Evolutionary conservation across 2,888 invertebrate genomes (phyloP), one percentile per base, ranked within the genome.

Genomic region (Epinotia ramella): DNA sequence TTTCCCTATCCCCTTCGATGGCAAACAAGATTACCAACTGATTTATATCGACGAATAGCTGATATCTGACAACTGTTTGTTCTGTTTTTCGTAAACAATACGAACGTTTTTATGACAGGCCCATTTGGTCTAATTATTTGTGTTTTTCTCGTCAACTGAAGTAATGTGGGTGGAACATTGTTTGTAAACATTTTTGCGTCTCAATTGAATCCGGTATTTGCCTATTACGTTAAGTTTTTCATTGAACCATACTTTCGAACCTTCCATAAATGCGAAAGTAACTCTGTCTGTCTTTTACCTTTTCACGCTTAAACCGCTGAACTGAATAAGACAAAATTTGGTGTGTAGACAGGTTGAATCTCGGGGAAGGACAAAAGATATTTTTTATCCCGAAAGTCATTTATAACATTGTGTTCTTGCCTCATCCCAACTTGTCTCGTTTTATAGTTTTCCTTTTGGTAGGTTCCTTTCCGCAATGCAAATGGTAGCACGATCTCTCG

Each of bases 1-100:
- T 75, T 71, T 71, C 65, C 49, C 66, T 40, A 60, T 57, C 60
- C 33, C 5, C 24, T 60, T 44, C 76, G 76, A 76, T 76, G 71
- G 71, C 76, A 72, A 76, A 76, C 76, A 76, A 76, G 76, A 76
- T 76, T 76, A 76, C 76, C 67, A 40, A 57, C 72, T 76, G 76
- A 72, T 76, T 76, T 76, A 76, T 76, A 76, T 72, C 76, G 72
- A 76, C 76, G 76, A 67, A 72, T 76, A 66, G 76, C 76, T 76
- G 71, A 76, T 71, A 67, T 76, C 76, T 72, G 76, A 76, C 76
- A 76, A 76, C 72, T 71, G 76, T 72, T 76, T 72, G 71, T 66
- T 70, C 75, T 72, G 67, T 67, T 76, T 67, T 71, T 72, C 76
- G 76, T 76, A 76, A 76, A 76, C 76, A 76, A 76, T 76, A 63